These are phyloP conservation scores for Pholis gunnellus DNA, from an alignment of 2,113 vertebrate genomes.

Conservation along the genomic window DNA sequence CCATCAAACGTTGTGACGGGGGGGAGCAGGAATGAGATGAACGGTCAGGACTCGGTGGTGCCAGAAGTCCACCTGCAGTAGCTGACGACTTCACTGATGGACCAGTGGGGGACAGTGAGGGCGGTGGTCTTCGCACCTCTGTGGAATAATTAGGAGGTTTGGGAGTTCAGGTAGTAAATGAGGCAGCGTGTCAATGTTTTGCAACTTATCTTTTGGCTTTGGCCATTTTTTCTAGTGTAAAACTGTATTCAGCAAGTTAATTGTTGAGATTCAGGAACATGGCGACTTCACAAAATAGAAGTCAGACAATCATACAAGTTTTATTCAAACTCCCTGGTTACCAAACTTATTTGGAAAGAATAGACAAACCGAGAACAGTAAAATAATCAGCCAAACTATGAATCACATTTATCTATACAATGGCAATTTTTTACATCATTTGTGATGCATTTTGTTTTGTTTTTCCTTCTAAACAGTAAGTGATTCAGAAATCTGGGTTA, in stretches of 20 bases:
- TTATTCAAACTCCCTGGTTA: background rate
- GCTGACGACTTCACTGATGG: conserved; percentile 44
- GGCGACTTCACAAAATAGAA: background rate
- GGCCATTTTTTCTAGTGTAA: background rate
- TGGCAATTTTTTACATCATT: background rate
- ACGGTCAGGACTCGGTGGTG: conserved; percentile 36
- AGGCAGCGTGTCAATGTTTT: background rate
- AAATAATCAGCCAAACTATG: background rate
- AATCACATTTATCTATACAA: background rate
- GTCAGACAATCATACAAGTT: background rate
- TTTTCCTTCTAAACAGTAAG: background rate
- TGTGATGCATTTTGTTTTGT: background rate
- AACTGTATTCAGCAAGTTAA: background rate
- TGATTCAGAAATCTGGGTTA: background rate
- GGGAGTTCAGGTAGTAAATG: conserved; percentile 22
- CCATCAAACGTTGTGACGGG: conserved; percentile 24
- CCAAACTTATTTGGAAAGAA: background rate
- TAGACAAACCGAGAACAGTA: background rate
- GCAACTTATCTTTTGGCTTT: background rate
- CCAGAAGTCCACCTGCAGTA: conserved; percentile 61
- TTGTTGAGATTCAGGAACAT: background rate
- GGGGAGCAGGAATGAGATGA: conserved; percentile 8
- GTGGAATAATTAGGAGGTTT: conserved; percentile 47
- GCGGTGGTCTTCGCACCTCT: conserved; percentile 60
- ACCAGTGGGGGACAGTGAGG: conserved; percentile 34